A percentile compares a stretch with the other conserved stretches of the same genome.
Conservation (phyloP, 2,888 invertebrate species). For the Orgyia antiqua region DNA sequence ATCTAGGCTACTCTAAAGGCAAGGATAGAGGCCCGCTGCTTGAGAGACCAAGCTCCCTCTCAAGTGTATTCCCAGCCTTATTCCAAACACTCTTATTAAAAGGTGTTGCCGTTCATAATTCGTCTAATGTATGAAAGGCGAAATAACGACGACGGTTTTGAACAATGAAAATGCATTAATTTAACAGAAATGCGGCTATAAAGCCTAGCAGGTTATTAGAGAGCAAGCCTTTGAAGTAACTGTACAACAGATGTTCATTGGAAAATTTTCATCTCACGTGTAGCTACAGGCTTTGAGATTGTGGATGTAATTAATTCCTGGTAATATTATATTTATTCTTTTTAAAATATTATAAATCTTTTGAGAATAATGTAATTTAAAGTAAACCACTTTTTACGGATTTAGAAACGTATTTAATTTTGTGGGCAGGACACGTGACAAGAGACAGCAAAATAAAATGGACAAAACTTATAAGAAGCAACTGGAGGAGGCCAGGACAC, state of each 20-base stretch:
- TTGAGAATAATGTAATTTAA: too few species aligned
- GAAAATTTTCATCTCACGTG: conserved; percentile 26
- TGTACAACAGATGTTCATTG: conserved; percentile 35
- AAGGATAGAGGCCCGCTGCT: too few species aligned
- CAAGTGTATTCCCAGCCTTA: conserved; percentile 14
- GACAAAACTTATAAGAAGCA: too few species aligned
- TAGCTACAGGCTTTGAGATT: conserved; percentile 10
- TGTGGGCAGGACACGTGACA: too few species aligned
- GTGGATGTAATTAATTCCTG: conserved; percentile 22
- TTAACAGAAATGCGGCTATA: conserved; percentile 35
- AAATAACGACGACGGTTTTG: conserved; percentile 30
- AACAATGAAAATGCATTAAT: conserved; percentile 44
- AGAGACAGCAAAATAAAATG: too few species aligned
- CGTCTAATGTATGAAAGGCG: conserved; percentile 31
- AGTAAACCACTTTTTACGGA: too few species aligned
- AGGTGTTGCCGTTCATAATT: conserved; percentile 35
- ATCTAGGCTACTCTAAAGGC: too few species aligned
- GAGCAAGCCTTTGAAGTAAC: conserved; percentile 32
- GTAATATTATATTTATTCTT: too few species aligned
- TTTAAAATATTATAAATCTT: too few species aligned
- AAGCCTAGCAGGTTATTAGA: conserved; percentile 28
- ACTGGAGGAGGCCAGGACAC: too few species aligned
- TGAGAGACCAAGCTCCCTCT: too few species aligned
- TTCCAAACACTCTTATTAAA: conserved; percentile 17
- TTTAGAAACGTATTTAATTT: too few species aligned